phyloP scores from a whole-genome alignment of 1,140 invertebrate genomes.

The Aricia agestis region DNA sequence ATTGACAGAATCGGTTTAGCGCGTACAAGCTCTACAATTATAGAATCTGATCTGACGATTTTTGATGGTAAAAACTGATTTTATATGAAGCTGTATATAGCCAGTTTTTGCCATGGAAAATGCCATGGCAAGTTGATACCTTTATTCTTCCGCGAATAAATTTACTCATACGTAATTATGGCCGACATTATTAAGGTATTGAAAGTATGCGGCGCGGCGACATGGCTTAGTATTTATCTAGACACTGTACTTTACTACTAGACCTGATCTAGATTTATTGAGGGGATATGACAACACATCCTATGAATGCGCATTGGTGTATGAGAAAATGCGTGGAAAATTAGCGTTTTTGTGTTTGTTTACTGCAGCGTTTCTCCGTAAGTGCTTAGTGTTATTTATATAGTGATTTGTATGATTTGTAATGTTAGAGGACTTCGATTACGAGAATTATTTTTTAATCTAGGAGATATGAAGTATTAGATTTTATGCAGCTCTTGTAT shows the following conservation, averaged over 20 bases:
- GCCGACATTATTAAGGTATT: background rate
- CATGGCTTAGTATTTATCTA: conserved; percentile 8
- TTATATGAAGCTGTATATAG: too few species aligned
- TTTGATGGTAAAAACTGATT: too few species aligned
- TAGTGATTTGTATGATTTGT: too few species aligned
- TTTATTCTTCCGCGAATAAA: background rate
- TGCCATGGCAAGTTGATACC: background rate
- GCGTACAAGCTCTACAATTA: too few species aligned
- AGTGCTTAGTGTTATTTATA: too few species aligned
- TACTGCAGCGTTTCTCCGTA: background rate
- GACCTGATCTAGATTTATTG: conserved; percentile 10
- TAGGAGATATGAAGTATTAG: too few species aligned
- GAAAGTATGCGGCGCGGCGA: background rate
- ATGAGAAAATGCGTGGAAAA: conserved; percentile 12
- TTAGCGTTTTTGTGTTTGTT: background rate
- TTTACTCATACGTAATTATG: background rate
- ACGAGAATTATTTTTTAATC: too few species aligned
- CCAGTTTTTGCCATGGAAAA: background rate
- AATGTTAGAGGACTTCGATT: too few species aligned
- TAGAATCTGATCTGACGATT: too few species aligned
- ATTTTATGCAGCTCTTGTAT: too few species aligned
- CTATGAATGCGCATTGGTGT: conserved; percentile 3
- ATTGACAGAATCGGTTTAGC: too few species aligned
- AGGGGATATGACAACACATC: conserved; percentile 13
- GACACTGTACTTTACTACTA: background rate